Evolutionary conservation across 2,888 invertebrate species (phyloP).

Genomic region (Melolontha melolontha): DNA sequence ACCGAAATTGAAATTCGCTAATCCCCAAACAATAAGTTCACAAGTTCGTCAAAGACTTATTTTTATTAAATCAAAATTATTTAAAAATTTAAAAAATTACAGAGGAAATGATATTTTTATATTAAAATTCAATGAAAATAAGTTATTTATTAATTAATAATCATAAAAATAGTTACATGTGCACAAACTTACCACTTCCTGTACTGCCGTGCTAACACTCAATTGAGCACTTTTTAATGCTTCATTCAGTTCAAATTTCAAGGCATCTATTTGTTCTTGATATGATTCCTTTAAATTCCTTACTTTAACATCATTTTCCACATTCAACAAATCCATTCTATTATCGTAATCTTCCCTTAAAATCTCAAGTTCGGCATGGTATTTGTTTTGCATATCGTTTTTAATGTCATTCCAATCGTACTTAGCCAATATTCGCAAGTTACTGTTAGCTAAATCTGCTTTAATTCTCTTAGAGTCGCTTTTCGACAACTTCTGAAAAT

Average conservation of each 20-base stretch:
- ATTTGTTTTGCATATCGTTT: conserved; percentile 64
- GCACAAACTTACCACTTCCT: conserved; percentile 66
- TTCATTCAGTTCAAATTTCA: conserved; percentile 69
- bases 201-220: conserved; percentile 66
- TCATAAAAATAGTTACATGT: too few species aligned
- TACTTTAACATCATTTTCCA: conserved; percentile 65
- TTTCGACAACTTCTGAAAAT: conserved; percentile 55
- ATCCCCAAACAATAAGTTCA: too few species aligned
- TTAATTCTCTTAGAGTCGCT: conserved; percentile 55
- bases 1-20: too few species aligned
- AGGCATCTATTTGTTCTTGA: conserved; percentile 66
- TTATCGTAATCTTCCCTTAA: conserved; percentile 60
- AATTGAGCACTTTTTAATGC: conserved; percentile 60
- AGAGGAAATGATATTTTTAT: too few species aligned
- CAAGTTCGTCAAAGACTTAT: too few species aligned
- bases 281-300: conserved; percentile 66
- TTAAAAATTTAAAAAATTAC: too few species aligned
- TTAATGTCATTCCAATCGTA: conserved; percentile 53
- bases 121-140: too few species aligned
- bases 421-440: conserved; percentile 43
- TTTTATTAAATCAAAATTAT: too few species aligned
- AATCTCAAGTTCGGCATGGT: conserved; percentile 62
- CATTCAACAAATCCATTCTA: conserved; percentile 65
- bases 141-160: too few species aligned
- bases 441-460: conserved; percentile 53